Evolutionary conservation across 2,888 invertebrate genomes (phyloP).

Genomic region (Luperina testacea): DNA sequence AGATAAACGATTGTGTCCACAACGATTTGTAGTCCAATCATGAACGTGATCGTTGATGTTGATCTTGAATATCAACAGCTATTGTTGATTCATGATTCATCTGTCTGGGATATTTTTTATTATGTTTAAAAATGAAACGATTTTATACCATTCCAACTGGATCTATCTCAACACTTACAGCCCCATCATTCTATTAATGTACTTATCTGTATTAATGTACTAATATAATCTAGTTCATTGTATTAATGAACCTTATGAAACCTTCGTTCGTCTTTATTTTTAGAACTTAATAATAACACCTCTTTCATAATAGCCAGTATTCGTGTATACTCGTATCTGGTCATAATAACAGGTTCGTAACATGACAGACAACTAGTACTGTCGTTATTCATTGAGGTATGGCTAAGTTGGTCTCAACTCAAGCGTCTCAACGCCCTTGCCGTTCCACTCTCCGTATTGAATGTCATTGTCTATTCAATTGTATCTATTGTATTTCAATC

Average conservation of each 20-base stretch:
- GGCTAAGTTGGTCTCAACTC: conserved; percentile 65
- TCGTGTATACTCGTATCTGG: conserved; percentile 43
- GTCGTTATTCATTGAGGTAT: conserved; percentile 58
- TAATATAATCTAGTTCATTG: background rate
- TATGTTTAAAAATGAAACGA: conserved; percentile 19
- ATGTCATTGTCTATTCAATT: conserved; percentile 77
- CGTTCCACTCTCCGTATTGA: conserved; percentile 71
- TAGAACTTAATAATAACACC: conserved; percentile 4
- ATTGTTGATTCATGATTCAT: conserved; percentile 48
- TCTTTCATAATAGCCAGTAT: conserved; percentile 38
- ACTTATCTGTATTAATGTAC: background rate
- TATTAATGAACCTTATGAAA: background rate
- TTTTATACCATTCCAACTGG: background rate
- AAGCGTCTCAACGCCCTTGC: conserved; percentile 71
- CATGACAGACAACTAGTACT: conserved; percentile 46
- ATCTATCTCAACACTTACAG: background rate
- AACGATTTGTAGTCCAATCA: conserved; percentile 48
- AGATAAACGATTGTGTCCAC: conserved; percentile 19
- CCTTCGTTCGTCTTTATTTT: background rate
- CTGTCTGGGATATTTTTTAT: conserved; percentile 6
- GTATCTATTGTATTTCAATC: conserved; percentile 71
- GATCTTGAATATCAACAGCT: conserved; percentile 46
- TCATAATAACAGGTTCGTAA: conserved; percentile 58
- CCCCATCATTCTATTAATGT: background rate
- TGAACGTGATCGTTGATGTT: conserved; percentile 36